phyloP scores from a whole-genome alignment of 2,888 invertebrate genomes.

The Luffia ferchaultella region DNA sequence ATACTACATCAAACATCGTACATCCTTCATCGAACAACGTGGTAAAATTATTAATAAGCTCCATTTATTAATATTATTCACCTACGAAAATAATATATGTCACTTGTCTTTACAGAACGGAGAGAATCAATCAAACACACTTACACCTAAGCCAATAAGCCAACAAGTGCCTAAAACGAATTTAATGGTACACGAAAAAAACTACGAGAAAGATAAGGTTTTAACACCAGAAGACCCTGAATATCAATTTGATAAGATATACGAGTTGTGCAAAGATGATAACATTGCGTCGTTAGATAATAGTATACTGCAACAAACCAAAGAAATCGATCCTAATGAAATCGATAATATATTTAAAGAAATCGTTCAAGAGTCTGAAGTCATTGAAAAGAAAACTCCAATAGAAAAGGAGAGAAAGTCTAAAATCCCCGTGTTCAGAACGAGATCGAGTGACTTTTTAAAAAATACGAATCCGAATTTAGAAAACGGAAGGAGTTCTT shows the following conservation, averaged over 20 bases:
- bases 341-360: constrained; percentile 46
- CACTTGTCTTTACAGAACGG: no score
- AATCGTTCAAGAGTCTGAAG: constrained; percentile 47
- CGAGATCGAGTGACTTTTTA: background rate
- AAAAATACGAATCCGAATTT: background rate
- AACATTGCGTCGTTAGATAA: constrained; percentile 10
- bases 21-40: no score
- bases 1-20: no score
- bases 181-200: no score
- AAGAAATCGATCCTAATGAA: constrained; percentile 33
- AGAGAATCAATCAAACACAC: no score
- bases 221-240: constrained; percentile 19
- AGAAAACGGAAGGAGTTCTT: background rate
- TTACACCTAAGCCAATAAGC: no score
- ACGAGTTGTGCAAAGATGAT: constrained; percentile 33
- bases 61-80: no score
- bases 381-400: constrained; percentile 16
- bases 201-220: background rate
- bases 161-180: no score
- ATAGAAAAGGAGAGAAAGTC: background rate
- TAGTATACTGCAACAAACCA: constrained; percentile 22
- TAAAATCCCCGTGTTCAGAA: background rate
- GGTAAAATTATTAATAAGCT: no score
- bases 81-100: no score
- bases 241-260: constrained; percentile 50